These are phyloP conservation scores for Simalia tracyae DNA, from an alignment of 2,797 vertebrate genomes.

Conservation along the genomic window DNA sequence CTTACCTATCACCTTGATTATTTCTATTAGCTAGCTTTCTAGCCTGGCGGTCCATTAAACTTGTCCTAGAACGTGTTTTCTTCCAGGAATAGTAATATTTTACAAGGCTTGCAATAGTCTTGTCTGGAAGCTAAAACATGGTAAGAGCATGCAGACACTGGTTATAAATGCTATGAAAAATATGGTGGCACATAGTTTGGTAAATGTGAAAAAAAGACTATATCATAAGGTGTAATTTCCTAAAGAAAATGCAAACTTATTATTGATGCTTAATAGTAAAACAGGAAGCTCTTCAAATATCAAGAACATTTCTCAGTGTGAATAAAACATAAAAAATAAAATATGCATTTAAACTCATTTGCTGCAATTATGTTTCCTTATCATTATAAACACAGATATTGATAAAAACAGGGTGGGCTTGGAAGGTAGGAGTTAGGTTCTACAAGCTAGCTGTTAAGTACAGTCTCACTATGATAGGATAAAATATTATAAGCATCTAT, in stretches of 20 bases:
- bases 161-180: slow-evolving; percentile 1
- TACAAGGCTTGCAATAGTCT: slow-evolving; percentile 97
- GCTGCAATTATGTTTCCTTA: background rate
- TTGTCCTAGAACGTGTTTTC: slow-evolving; percentile 95
- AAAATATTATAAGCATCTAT: too few relatives aligned
- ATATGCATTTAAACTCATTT: background rate
- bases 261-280: background rate
- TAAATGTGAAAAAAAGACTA: background rate
- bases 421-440: too few relatives aligned
- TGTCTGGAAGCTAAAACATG: slow-evolving; percentile 85
- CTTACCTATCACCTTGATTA: slow-evolving; percentile 93
- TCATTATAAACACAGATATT: background rate
- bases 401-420: background rate
- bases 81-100: slow-evolving; percentile 99
- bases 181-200: background rate
- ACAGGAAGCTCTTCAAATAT: background rate
- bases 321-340: background rate
- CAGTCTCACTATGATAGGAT: too few relatives aligned
- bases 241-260: background rate
- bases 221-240: background rate
- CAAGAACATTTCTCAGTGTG: background rate
- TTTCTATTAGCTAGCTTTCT: slow-evolving; percentile 90
- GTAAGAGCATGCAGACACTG: background rate
- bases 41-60: slow-evolving; percentile 97
- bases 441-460: too few relatives aligned